Base-by-base conservation (phyloP, 2,797 vertebrate species). In the Erethizon dorsatum region DNA sequence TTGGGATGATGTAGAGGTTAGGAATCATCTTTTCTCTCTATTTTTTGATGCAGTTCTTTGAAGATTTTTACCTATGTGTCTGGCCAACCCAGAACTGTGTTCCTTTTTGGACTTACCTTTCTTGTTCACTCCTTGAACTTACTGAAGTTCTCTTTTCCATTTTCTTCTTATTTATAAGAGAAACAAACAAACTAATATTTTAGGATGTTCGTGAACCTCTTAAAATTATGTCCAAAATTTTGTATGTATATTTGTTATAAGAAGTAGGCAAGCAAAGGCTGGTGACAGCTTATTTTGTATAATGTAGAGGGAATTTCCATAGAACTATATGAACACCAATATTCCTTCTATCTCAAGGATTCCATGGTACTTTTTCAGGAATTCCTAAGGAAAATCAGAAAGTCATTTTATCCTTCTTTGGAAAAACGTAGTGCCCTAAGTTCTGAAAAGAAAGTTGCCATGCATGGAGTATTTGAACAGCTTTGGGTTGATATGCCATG, bases 351-450 rank as follows among this genome's bases (percentile, higher is more conserved):
- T 47, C 54, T 82, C 69, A 61, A 28, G 24, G 69, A 87, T 50
- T 20, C 52, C 56, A 57, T 65, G 33, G 3, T 82, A 75, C 65
- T n/a, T 85, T 92, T 24, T 57, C 14, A 57, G 71, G 20, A 93
- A 84, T 93, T 94, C 41, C 26, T 77, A 45, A 45, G 65, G 45
- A 96, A 24, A 96, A 15, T 54, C 37, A 82, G 22, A 79, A 92
- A 96, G n/a, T 15, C 26, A 31, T 79, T 94, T 93, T 83, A 61
- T 88, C 41, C 3, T 84, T 90, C 67, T 47, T 84, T 89, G 93
- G 50, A 79, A 95, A 96, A 94, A 73, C 65, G 71, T 50, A 54
- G 11, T 94, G 69, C 52, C 59, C 89, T 91, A 73, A 83, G 89
- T 88, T 95, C 63, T 84, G 57, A 93, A 91, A 93, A 84, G 54